Conservation (phyloP, 2,888 invertebrate species). For the Acanthoscelides obtectus region DNA sequence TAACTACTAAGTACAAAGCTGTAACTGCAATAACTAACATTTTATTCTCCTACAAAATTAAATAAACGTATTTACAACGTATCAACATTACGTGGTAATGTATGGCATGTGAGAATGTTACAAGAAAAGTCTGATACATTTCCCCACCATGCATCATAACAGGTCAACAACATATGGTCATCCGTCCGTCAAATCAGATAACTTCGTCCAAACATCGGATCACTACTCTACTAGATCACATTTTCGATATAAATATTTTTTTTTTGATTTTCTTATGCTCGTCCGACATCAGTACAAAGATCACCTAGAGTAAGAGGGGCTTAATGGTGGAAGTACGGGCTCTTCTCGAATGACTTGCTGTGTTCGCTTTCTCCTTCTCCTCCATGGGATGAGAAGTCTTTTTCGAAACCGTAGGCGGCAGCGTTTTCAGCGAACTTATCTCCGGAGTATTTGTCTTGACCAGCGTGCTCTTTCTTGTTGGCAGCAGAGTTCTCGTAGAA, state of each 20-base stretch:
- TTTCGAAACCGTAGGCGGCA: conserved; percentile 55
- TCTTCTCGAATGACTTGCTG: conserved; percentile 54
- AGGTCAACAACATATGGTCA: not conserved
- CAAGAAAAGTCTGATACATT: not conserved
- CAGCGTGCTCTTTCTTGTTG: conserved; percentile 55
- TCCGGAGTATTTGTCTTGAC: conserved; percentile 58
- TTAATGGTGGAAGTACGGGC: conserved; percentile 41
- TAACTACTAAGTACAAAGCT: not conserved
- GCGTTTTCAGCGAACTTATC: conserved; percentile 57
- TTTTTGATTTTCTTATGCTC: not conserved
- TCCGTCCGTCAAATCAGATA: not conserved
- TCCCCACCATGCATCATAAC: not conserved
- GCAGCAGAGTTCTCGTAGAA: conserved; percentile 55
- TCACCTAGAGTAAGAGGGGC: not conserved
- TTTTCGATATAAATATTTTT: not conserved
- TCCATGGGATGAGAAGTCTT: conserved; percentile 58
- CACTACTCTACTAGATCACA: not conserved
- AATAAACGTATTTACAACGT: not conserved
- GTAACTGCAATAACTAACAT: not conserved
- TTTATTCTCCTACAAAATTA: not conserved
- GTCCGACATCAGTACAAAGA: not conserved
- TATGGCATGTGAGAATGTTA: not conserved
- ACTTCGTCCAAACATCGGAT: not conserved
- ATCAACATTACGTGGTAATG: not conserved
- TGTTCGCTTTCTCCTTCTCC: conserved; percentile 59